A percentile compares a stretch with the other conserved stretches of the same genome.
These are phyloP conservation scores for Tetragonisca angustula DNA, from an alignment of 2,888 invertebrate species.

Conservation along the genomic window DNA sequence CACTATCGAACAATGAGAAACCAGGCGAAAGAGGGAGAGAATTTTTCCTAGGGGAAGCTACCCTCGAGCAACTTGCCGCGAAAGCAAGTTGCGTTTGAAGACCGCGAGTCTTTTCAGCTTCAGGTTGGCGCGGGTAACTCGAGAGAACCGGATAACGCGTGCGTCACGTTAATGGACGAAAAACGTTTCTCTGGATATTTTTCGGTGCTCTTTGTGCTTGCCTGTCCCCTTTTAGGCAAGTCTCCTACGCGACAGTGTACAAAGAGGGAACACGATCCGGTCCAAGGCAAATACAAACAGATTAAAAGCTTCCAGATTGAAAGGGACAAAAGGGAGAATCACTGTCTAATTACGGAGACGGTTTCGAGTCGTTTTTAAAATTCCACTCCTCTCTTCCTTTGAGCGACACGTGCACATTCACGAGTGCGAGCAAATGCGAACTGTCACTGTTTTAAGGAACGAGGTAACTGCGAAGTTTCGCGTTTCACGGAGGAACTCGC, in stretches of 20 bases:
- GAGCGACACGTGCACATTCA: background rate
- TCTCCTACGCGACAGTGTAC: background rate
- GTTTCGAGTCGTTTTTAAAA: background rate
- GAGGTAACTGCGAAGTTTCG: conserved; percentile 1
- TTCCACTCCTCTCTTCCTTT: no score
- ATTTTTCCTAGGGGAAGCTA: no score
- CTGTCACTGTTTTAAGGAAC: background rate
- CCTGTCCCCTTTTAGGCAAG: background rate
- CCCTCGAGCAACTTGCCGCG: background rate
- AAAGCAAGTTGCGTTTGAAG: background rate
- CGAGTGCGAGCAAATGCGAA: background rate
- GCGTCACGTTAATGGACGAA: conserved; percentile 11
- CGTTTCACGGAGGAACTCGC: background rate
- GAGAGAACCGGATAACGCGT: conserved; percentile 2
- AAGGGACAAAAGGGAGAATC: background rate
- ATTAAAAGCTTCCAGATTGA: conserved; percentile 15
- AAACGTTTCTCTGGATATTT: background rate
- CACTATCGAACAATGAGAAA: background rate
- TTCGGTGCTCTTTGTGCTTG: background rate
- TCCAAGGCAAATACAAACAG: conserved; percentile 10
- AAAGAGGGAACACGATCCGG: background rate
- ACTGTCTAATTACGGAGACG: conserved; percentile 17
- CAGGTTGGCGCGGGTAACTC: background rate
- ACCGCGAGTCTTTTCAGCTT: background rate
- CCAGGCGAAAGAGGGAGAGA: background rate